Conservation (phyloP, 2,113 vertebrate genomes). For the Sylvietta virens region DNA sequence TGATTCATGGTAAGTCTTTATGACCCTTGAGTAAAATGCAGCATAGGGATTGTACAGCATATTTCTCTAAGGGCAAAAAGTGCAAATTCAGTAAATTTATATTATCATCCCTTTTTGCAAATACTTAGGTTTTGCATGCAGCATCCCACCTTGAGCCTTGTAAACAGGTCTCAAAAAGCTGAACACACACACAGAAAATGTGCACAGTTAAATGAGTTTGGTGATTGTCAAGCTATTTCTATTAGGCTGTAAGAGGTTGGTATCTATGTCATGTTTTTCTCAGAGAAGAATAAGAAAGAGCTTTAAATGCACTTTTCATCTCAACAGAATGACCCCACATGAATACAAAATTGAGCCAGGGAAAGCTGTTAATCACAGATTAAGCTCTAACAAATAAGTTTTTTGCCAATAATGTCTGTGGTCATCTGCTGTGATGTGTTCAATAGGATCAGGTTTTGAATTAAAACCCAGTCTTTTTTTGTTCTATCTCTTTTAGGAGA, state of each 20-base stretch:
- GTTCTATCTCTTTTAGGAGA: conserved; percentile 22
- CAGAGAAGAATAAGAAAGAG: conserved; percentile 23
- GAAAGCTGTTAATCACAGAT: conserved; percentile 64
- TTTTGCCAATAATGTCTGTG: conserved; percentile 68
- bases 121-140: neutral
- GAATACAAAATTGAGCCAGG: conserved; percentile 48
- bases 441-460: conserved; percentile 47
- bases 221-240: conserved; percentile 55
- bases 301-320: conserved; percentile 50
- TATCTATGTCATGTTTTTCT: conserved; percentile 23
- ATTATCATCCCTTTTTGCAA: neutral
- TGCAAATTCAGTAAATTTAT: neutral
- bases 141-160: neutral
- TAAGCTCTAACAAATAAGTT: conserved; percentile 62
- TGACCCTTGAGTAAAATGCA: neutral
- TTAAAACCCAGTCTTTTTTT: conserved; percentile 45
- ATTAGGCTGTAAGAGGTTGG: conserved; percentile 37
- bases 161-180: conserved; percentile 23
- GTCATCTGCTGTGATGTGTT: conserved; percentile 38
- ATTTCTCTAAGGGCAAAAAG: neutral
- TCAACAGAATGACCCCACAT: conserved; percentile 10
- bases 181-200: neutral
- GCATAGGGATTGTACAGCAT: neutral
- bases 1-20: neutral
- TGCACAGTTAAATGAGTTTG: conserved; percentile 32